These are phyloP conservation scores for Bubo blakistoni DNA, from an alignment of 2,113 vertebrate species.

Conservation along the genomic window DNA sequence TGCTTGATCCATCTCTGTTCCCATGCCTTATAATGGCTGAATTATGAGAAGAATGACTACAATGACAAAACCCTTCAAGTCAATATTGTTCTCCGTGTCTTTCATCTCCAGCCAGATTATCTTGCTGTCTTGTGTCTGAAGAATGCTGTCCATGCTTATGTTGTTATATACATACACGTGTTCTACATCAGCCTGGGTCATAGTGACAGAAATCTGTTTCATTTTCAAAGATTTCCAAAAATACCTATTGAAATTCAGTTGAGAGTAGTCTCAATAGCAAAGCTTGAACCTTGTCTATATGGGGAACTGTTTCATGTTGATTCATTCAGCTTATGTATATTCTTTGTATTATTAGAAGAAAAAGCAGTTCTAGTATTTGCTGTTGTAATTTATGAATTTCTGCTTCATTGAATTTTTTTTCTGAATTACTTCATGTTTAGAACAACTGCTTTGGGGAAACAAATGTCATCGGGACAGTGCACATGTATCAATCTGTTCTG, in stretches of 20 bases:
- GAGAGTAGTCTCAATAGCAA: background rate
- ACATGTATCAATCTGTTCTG: background rate
- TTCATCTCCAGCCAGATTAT: background rate
- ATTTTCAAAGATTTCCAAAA: background rate
- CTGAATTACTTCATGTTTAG: background rate
- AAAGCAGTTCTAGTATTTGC: background rate
- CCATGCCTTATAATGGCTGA: background rate
- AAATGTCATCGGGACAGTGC: background rate
- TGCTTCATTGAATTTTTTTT: background rate
- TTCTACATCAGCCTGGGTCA: background rate
- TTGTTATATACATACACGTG: background rate
- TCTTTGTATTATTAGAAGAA: background rate
- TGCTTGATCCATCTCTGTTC: background rate
- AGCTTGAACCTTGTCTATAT: background rate
- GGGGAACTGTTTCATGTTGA: background rate
- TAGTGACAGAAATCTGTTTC: background rate
- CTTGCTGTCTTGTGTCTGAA: background rate
- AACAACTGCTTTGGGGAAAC: background rate
- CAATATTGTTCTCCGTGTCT: background rate
- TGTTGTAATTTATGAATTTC: background rate
- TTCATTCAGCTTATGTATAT: background rate
- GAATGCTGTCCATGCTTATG: background rate
- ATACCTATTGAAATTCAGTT: background rate
- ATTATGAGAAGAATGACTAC: background rate
- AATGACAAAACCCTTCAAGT: background rate